A percentile compares a stretch with the other conserved stretches of the same genome.
Evolutionary conservation across 2,797 vertebrate genomes (phyloP).

Genomic region (Lacerta viridis): DNA sequence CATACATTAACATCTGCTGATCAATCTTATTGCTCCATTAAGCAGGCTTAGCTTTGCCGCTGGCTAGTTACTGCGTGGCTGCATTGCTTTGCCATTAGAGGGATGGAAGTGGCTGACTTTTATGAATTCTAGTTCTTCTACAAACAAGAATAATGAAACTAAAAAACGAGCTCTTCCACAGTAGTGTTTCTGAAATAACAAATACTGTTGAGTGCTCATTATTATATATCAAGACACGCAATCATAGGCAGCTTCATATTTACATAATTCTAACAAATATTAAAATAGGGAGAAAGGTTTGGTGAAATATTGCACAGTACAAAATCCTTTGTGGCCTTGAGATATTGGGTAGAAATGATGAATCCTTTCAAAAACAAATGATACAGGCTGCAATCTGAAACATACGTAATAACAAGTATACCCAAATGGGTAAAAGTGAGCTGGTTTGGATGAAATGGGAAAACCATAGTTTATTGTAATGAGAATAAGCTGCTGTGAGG

Average conservation of each 20-base stretch:
- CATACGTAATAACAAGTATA: background rate
- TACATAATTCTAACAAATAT: conserved; percentile 29
- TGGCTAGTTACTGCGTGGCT: conserved; percentile 37
- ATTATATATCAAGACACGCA: background rate
- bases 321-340: conserved; percentile 3
- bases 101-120: conserved; percentile 24
- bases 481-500: background rate
- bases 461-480: background rate
- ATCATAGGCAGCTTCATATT: conserved; percentile 10
- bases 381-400: background rate
- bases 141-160: conserved; percentile 31
- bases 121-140: conserved; percentile 24
- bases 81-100: conserved; percentile 23
- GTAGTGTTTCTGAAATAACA: background rate
- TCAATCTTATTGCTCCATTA: conserved; percentile 42
- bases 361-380: background rate
- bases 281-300: background rate
- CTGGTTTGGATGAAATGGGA: background rate
- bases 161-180: background rate
- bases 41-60: conserved; percentile 32
- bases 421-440: background rate
- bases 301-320: background rate
- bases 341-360: background rate
- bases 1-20: conserved; percentile 22
- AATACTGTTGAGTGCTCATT: background rate